These are phyloP conservation scores for Terebella lapidaria DNA, from an alignment of 2,888 invertebrate genomes.

Conservation along the genomic window DNA sequence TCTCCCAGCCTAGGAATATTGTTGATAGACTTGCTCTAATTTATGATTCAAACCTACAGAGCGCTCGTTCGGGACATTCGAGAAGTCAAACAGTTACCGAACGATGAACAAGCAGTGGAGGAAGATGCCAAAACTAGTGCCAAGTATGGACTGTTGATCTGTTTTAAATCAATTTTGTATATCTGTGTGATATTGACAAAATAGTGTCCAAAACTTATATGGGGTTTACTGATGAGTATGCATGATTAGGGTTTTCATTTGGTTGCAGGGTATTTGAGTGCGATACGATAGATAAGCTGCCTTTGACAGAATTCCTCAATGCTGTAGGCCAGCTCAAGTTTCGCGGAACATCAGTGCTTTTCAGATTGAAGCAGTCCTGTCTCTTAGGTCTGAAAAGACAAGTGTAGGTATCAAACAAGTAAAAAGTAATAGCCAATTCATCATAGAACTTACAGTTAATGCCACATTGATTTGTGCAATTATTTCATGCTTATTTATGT, in stretches of 20 bases:
- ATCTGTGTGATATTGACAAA: no score
- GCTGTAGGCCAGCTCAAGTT: constrained; percentile 65
- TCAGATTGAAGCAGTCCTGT: constrained; percentile 59
- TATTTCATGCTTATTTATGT: not conserved
- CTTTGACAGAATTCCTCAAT: constrained; percentile 60
- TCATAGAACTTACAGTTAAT: no score
- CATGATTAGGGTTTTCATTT: no score
- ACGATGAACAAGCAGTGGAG: constrained; percentile 59
- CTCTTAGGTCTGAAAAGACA: constrained; percentile 18
- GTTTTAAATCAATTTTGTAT: no score
- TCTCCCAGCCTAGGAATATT: not conserved
- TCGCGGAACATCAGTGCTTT: constrained; percentile 65
- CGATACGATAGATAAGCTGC: constrained; percentile 24
- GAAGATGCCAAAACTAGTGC: constrained; percentile 58
- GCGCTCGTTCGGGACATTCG: constrained; percentile 57
- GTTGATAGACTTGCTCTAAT: not conserved
- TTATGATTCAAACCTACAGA: no score
- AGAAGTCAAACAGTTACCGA: constrained; percentile 57
- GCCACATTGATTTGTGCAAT: no score
- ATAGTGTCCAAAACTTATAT: no score
- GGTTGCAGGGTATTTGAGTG: constrained; percentile 11
- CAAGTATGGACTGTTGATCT: constrained; percentile 42
- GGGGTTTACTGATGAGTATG: no score
- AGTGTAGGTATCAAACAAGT: constrained; percentile 41
- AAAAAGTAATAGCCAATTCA: not conserved